Conservation (phyloP, 2,113 vertebrate species). For the Prochilodus magdalenae region DNA sequence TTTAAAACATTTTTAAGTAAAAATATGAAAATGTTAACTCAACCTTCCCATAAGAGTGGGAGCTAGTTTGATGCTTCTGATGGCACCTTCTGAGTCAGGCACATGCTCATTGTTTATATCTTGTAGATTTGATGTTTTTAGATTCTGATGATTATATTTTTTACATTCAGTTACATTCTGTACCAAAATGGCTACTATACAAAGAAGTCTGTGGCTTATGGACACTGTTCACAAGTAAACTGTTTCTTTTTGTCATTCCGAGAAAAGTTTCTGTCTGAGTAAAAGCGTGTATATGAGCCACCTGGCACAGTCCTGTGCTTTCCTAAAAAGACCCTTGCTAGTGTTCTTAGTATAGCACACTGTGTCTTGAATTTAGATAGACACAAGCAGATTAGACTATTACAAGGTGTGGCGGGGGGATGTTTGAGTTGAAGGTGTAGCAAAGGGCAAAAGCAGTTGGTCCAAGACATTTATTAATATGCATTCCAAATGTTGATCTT, state of each 20-base stretch:
- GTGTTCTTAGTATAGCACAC: slow-evolving; percentile 23
- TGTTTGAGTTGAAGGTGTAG: slow-evolving; percentile 21
- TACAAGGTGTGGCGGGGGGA: background rate
- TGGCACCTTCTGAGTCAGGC: background rate
- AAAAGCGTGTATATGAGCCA: background rate
- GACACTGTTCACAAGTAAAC: background rate
- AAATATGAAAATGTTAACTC: slow-evolving; percentile 43
- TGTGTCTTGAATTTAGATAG: slow-evolving; percentile 36
- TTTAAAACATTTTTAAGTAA: slow-evolving; percentile 28
- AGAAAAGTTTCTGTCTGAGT: background rate
- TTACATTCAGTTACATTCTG: slow-evolving; percentile 26
- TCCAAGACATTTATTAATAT: slow-evolving; percentile 31
- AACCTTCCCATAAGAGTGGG: slow-evolving; percentile 21
- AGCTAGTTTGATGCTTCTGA: slow-evolving; percentile 13
- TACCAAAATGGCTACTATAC: slow-evolving; percentile 24
- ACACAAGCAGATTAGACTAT: slow-evolving; percentile 38
- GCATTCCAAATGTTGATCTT: slow-evolving; percentile 54
- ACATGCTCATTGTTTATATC: slow-evolving; percentile 23
- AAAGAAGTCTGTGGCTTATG: slow-evolving; percentile 4
- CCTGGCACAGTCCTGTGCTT: slow-evolving; percentile 4
- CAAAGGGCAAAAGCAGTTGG: slow-evolving; percentile 15
- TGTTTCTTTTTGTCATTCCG: background rate
- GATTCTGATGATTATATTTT: slow-evolving; percentile 45
- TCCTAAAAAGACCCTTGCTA: slow-evolving; percentile 45
- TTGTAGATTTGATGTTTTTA: slow-evolving; percentile 42